phyloP scores from a whole-genome alignment of 1,140 invertebrate genomes.

The Mizuhopecten yessoensis region DNA sequence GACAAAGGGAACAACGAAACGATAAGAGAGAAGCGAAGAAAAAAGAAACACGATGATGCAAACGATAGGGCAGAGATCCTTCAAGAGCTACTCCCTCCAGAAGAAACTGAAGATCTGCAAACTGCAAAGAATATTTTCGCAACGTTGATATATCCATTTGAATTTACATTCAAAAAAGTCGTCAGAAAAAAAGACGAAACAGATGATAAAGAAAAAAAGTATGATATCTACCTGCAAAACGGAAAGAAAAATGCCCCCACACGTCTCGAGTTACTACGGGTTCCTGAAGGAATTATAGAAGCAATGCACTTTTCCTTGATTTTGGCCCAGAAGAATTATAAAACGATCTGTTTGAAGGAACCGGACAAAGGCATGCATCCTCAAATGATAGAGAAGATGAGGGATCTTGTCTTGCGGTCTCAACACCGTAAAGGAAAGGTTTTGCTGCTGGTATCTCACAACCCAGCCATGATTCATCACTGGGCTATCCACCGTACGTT shows the following conservation, averaged over 20 bases:
- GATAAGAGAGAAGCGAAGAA: no score
- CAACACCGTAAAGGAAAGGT: neutral
- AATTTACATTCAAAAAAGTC: neutral
- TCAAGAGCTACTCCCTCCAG: neutral
- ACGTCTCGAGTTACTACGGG: neutral
- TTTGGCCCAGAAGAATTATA: neutral
- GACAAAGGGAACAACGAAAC: no score
- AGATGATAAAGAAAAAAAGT: no score
- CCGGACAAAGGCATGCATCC: slow-evolving; percentile 59
- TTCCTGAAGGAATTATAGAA: slow-evolving; percentile 48
- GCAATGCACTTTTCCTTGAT: slow-evolving; percentile 47
- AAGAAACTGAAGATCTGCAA: neutral
- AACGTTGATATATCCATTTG: neutral
- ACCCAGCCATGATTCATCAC: neutral
- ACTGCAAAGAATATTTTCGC: neutral
- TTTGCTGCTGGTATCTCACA: neutral
- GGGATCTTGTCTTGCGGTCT: slow-evolving; percentile 5
- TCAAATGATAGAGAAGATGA: slow-evolving; percentile 49
- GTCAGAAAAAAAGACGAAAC: neutral
- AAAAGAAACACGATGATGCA: no score
- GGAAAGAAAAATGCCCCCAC: neutral
- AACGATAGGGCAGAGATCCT: neutral
- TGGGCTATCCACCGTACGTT: no score
- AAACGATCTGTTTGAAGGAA: slow-evolving; percentile 50
- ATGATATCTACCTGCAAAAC: no score